phyloP scores from a whole-genome alignment of 2,888 invertebrate species.

The Meloe dianella region DNA sequence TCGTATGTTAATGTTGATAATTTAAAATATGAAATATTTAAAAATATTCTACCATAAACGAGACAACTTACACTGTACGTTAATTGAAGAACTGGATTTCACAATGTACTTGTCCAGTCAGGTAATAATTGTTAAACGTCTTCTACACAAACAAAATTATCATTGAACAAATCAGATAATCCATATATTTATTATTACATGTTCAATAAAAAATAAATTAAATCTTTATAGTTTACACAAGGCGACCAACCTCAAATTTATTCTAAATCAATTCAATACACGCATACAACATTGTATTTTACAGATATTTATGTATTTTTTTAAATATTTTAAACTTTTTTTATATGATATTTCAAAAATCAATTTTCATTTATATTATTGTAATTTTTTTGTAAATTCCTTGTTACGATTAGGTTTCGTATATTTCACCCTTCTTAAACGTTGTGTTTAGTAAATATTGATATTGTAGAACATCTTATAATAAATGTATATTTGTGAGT shows the following conservation, averaged over 20 bases:
- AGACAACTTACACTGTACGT: neutral
- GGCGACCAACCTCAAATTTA: neutral
- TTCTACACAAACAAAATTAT: neutral
- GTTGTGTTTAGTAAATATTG: neutral
- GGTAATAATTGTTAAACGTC: neutral
- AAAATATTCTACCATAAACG: neutral
- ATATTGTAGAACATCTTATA: neutral
- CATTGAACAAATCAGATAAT: neutral
- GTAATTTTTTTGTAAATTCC: no score
- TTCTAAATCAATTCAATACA: no score
- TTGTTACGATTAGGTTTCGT: neutral
- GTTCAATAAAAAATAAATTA: neutral
- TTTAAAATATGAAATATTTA: neutral
- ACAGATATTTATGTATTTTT: no score
- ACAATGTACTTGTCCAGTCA: slow-evolving; percentile 1
- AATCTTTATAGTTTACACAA: neutral
- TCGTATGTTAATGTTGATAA: no score
- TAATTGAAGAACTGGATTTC: slow-evolving; percentile 9
- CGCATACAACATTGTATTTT: no score
- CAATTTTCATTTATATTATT: no score
- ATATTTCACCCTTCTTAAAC: neutral
- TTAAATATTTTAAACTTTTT: no score
- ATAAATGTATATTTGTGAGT: neutral
- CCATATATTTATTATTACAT: neutral
- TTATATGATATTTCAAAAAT: no score